Percentiles rank a stretch among this genome's conserved stretches.
Evolutionary conservation across 2,113 vertebrate species (phyloP).

Genomic region (Guaruba guarouba): DNA sequence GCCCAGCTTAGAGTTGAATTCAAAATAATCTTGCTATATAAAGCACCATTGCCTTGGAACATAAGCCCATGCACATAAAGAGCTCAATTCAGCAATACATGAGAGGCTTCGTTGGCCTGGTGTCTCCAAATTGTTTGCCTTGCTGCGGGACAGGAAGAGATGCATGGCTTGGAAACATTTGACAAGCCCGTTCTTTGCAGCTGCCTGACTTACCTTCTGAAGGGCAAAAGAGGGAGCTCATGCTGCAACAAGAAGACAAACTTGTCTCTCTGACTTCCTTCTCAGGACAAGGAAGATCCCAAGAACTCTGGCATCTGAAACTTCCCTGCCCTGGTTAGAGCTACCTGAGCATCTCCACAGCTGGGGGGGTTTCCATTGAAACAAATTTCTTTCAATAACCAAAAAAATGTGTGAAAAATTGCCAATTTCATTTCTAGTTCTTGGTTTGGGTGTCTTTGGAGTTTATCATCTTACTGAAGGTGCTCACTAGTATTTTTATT

Average conservation of each 20-base stretch:
- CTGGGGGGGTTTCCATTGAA: background rate
- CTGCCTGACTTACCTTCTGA: conserved; percentile 44
- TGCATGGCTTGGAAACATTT: background rate
- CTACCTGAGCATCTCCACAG: background rate
- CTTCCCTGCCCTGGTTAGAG: background rate
- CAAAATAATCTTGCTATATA: background rate
- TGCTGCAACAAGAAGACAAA: background rate
- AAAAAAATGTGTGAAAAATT: background rate
- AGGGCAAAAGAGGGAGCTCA: conserved; percentile 56
- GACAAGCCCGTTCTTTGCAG: background rate
- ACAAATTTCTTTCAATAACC: background rate
- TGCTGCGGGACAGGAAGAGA: background rate
- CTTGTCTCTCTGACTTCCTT: background rate
- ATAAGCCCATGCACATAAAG: background rate
- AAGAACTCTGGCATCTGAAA: background rate
- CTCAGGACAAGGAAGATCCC: background rate
- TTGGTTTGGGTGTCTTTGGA: background rate
- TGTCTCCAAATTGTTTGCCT: conserved; percentile 26
- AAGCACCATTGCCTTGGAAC: background rate
- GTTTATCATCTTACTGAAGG: background rate
- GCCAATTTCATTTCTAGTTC: background rate
- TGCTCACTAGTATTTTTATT: background rate
- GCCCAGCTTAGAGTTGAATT: background rate
- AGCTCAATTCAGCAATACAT: background rate
- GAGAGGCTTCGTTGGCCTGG: background rate